Evolutionary conservation across 2,888 invertebrate species (phyloP).

Genomic region (Slavum lentiscoides): DNA sequence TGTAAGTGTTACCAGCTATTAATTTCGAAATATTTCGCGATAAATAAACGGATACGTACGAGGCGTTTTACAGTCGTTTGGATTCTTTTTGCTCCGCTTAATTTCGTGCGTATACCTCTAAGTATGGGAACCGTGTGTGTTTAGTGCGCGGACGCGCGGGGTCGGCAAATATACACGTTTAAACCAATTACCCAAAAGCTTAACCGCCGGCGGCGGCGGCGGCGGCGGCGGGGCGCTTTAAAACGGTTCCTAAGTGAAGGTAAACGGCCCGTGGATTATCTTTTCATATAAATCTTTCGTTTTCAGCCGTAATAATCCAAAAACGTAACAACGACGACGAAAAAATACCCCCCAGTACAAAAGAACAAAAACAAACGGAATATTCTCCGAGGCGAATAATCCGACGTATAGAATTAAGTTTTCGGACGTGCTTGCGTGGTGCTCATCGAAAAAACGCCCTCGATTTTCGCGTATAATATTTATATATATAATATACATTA

Average conservation of each 20-base stretch:
- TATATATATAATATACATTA: no score
- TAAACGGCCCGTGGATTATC: slow-evolving; percentile 40
- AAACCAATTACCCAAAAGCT: slow-evolving; percentile 43
- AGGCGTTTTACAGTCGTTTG: no score
- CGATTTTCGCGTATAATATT: no score
- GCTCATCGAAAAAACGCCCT: no score
- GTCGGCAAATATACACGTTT: slow-evolving; percentile 23
- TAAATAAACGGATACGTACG: no score
- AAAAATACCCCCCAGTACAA: no score
- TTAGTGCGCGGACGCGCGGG: not conserved
- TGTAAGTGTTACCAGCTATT: no score
- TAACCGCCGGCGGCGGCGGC: not conserved
- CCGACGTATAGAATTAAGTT: no score
- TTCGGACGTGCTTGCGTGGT: no score
- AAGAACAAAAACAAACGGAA: no score
- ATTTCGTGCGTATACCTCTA: not conserved
- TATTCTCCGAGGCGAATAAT: no score
- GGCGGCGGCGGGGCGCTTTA: not conserved
- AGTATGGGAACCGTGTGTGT: not conserved
- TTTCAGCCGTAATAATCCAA: slow-evolving; percentile 2
- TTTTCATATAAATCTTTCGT: slow-evolving; percentile 41
- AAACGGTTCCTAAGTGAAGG: slow-evolving; percentile 26
- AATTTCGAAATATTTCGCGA: no score
- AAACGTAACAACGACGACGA: not conserved
- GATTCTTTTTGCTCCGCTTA: not conserved